Evolutionary conservation across 2,797 vertebrate genomes (phyloP), one percentile per base, ranked within the genome.

Genomic region (Sternarchorhynchus goeldii): DNA sequence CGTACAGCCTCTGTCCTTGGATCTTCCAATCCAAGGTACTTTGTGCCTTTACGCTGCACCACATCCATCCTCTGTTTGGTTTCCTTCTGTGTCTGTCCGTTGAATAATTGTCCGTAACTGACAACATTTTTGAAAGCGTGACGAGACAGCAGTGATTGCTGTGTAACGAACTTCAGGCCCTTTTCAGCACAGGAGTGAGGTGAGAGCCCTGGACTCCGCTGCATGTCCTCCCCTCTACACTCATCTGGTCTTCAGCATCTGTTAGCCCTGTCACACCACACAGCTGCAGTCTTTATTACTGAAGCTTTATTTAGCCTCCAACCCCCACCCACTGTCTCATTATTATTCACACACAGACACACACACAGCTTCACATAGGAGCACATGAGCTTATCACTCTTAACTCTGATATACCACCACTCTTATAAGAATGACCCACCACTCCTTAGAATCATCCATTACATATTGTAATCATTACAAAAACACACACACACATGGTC

Each of bases 221-320:
- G 85, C 88, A 86, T 88, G 85, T 76, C 85, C 58, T 53, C 73
- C 62, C 62, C 41, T 65, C 63, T 75, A 29, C 34, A 53, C 57
- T 68, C 62, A 45, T 8, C 60, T 56, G 59, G 39, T 34, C 67
- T 66, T 64, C 76, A 57, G 36, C 45, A 50, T 50, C 45, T 50
- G 45, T 50, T 50, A 50, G 45, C 45, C 45, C 45, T 2, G 45
- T 12, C 34, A 36, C 34, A 76, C 74, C 64, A 75, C 34, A 20
- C 41, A 72, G 59, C 65, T 77, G 56, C 31, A 56, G 58, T 39
- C 12, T 75, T 74, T 73, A 79, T 73, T 77, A 57, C 62, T 72
- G 70, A 20, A n/a, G 73, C 79, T 73, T 58, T 79, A 64, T 81
- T 68, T 79, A 84, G 64, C 79, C 56, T 66, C 45, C 12, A 14